Percentiles rank a stretch among this genome's conserved stretches.
phyloP scores from a whole-genome alignment of 2,113 vertebrate species.

The Smithornis capensis region DNA sequence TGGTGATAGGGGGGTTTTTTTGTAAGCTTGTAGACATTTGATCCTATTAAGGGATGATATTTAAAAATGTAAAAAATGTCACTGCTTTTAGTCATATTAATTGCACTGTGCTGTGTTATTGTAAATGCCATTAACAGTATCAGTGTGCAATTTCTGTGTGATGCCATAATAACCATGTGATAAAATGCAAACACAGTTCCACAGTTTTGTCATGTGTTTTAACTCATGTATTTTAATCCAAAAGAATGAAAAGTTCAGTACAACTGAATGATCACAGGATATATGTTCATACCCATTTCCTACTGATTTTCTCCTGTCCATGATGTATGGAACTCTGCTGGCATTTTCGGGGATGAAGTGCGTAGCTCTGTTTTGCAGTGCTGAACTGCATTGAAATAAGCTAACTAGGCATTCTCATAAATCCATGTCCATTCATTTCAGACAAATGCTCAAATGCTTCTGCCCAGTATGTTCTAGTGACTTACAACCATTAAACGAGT shows the following conservation, averaged over 20 bases:
- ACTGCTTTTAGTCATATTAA: neutral
- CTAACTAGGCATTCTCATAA: slow-evolving; percentile 10
- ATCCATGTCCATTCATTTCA: neutral
- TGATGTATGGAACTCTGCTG: neutral
- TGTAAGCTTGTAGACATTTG: neutral
- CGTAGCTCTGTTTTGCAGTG: neutral
- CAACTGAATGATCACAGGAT: neutral
- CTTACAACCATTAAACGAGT: neutral
- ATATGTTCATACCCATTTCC: neutral
- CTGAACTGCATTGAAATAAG: neutral
- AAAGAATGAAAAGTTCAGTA: neutral
- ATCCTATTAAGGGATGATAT: neutral
- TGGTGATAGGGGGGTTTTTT: neutral
- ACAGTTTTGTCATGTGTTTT: neutral
- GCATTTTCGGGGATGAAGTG: neutral
- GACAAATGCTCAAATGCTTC: neutral
- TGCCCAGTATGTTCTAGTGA: neutral
- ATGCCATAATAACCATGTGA: neutral
- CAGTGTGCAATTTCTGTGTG: neutral
- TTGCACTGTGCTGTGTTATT: neutral
- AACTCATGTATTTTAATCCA: too few species aligned
- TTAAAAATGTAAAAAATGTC: neutral
- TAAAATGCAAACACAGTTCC: too few species aligned
- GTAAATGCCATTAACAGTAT: neutral
- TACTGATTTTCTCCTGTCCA: neutral